Evolutionary conservation across 2,113 vertebrate genomes (phyloP).

Genomic region (Corvus moneduloides): DNA sequence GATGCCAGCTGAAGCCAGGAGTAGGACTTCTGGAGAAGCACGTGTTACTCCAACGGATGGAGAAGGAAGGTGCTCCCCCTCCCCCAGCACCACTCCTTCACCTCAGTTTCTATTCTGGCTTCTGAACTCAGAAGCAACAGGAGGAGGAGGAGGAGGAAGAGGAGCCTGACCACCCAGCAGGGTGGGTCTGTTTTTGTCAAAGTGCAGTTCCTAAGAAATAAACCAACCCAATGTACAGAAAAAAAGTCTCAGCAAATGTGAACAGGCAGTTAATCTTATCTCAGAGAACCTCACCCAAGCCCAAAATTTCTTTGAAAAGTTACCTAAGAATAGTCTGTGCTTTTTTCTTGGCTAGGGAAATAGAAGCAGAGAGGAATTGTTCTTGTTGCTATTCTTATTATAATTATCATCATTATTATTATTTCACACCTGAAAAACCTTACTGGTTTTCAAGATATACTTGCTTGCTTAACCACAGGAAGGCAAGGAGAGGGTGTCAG

Average conservation of each 20-base stretch:
- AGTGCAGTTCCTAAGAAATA: neutral
- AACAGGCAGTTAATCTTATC: neutral
- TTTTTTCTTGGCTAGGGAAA: neutral
- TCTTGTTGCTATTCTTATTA: neutral
- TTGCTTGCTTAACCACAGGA: neutral
- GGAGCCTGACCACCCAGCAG: neutral
- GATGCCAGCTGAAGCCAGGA: neutral
- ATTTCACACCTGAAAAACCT: neutral
- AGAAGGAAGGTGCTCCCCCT: neutral
- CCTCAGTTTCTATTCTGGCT: neutral
- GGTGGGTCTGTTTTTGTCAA: neutral
- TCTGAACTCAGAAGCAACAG: rapidly evolving
- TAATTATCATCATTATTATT: neutral
- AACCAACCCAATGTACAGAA: neutral
- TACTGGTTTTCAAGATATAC: neutral
- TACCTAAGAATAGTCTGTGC: neutral
- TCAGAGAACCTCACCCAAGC: neutral
- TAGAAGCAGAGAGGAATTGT: neutral
- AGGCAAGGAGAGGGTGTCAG: neutral
- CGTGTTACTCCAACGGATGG: rapidly evolving
- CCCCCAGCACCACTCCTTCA: rapidly evolving
- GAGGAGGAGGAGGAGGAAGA: neutral
- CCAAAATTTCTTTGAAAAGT: neutral
- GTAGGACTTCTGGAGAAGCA: neutral
- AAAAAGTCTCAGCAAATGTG: neutral